phyloP scores from a whole-genome alignment of 2,888 invertebrate species.

The Meghimatium bilineatum region DNA sequence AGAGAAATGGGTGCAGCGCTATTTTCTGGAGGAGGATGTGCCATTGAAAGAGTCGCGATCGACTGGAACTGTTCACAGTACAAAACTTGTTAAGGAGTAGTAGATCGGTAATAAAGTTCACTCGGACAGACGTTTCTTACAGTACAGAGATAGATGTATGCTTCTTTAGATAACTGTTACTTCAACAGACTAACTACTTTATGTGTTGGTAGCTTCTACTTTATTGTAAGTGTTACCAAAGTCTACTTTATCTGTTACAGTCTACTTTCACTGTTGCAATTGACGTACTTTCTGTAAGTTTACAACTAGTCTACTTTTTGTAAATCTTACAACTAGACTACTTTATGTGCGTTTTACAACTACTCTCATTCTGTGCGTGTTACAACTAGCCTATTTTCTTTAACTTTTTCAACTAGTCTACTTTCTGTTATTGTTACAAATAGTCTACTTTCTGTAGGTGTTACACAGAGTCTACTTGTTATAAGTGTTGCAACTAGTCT shows the following conservation, averaged over 20 bases:
- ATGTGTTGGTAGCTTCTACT: no score
- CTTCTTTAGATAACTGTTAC: no score
- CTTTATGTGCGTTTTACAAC: no score
- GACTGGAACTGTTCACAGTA: neutral
- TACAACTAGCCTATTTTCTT: no score
- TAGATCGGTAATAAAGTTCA: neutral
- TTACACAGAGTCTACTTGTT: neutral
- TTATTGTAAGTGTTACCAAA: neutral
- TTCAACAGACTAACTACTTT: no score
- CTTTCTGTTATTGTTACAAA: neutral
- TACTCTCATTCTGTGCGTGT: no score
- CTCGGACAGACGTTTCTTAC: neutral
- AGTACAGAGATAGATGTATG: no score
- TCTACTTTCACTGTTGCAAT: no score
- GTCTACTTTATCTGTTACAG: neutral
- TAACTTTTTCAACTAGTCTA: no score
- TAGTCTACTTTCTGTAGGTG: neutral
- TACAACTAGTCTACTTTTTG: no score
- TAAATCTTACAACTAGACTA: no score
- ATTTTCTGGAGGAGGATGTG: conserved; percentile 8
- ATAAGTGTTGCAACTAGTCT: neutral
- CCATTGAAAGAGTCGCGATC: neutral
- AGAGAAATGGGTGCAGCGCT: neutral
- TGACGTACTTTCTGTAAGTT: no score
- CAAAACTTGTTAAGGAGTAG: neutral